A percentile compares a stretch with the other conserved stretches of the same genome.
Evolutionary conservation across 2,797 vertebrate genomes (phyloP).

Genomic region (Chloroceryle amazona): DNA sequence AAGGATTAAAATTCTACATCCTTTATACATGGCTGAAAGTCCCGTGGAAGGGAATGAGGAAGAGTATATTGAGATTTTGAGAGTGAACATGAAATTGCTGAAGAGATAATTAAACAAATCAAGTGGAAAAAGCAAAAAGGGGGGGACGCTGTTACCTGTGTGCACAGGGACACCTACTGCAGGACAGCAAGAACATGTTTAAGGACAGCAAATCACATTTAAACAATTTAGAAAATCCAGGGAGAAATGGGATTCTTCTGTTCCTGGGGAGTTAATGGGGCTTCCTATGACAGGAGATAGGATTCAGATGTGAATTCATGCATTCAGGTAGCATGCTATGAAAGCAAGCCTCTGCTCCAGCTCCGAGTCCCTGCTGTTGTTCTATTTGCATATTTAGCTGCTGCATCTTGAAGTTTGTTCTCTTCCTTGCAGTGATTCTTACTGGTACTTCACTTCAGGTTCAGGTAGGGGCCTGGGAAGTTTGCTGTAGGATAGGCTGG

Average conservation of each 20-base stretch:
- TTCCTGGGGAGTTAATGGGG: background rate
- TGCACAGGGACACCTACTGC: background rate
- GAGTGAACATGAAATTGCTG: background rate
- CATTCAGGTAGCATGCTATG: background rate
- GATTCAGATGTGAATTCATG: background rate
- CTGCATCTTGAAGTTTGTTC: background rate
- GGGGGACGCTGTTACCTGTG: accelerated
- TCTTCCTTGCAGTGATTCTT: background rate
- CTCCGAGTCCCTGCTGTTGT: background rate
- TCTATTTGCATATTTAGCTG: background rate
- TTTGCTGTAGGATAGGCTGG: background rate
- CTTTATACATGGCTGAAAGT: background rate
- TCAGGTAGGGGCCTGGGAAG: background rate
- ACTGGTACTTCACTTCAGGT: background rate
- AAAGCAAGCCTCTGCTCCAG: background rate
- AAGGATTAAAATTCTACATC: background rate
- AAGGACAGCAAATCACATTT: background rate
- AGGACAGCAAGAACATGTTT: background rate
- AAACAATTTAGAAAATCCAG: background rate
- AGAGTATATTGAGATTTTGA: background rate
- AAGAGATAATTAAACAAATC: background rate
- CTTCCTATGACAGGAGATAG: background rate
- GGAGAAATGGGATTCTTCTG: background rate
- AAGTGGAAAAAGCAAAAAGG: background rate
- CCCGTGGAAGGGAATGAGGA: background rate